phyloP scores from a whole-genome alignment of 2,888 invertebrate genomes.

The Germaria angustata region DNA sequence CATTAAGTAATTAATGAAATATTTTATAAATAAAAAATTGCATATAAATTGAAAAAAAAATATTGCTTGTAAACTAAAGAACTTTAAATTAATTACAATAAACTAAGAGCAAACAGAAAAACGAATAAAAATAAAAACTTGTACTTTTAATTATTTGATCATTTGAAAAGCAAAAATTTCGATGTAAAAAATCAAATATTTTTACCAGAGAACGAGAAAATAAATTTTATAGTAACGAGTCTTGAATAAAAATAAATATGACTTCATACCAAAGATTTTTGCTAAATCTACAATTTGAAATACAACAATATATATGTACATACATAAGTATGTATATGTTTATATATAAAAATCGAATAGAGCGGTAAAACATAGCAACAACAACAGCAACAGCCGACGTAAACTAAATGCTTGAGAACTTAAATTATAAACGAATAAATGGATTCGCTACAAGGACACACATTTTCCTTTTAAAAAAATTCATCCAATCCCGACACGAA shows the following conservation, averaged over 20 bases:
- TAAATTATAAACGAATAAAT: background rate
- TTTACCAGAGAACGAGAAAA: slow-evolving; percentile 41
- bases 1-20: slow-evolving; percentile 32
- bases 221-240: slow-evolving; percentile 34
- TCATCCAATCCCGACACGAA: too few relatives aligned
- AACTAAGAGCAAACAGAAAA: background rate
- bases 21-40: slow-evolving; percentile 16
- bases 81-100: slow-evolving; percentile 32
- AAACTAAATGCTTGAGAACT: background rate
- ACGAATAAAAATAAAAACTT: slow-evolving; percentile 24
- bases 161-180: slow-evolving; percentile 5
- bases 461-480: too few relatives aligned
- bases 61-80: background rate
- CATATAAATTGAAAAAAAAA: background rate
- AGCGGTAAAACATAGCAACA: background rate
- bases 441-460: background rate
- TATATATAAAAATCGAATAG: background rate
- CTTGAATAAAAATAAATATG: slow-evolving; percentile 60
- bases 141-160: slow-evolving; percentile 6
- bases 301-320: background rate
- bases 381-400: background rate
- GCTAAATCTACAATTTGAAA: slow-evolving; percentile 42
- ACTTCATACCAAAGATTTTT: slow-evolving; percentile 60
- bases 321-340: too few relatives aligned
- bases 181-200: slow-evolving; percentile 31